Percentiles rank a stretch among this genome's conserved stretches.
Conservation (phyloP, 2,888 invertebrate genomes). For the Eilema depressum region DNA sequence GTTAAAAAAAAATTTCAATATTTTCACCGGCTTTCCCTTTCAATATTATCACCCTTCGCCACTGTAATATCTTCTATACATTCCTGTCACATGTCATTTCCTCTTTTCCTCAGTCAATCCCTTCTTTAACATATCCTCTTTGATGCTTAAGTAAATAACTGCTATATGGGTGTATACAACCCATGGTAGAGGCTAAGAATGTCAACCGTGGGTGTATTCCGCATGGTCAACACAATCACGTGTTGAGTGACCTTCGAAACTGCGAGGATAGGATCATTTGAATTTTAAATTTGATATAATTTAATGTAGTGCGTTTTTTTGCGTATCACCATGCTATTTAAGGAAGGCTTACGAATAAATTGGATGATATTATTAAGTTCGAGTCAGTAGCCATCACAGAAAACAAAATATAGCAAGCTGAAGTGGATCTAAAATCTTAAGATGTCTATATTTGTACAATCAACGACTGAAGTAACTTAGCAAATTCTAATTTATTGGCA, state of each 20-base stretch:
- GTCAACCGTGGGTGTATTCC: conserved; percentile 59
- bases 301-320: conserved; percentile 15
- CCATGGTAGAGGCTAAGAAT: neutral
- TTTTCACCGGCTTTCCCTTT: too few species aligned
- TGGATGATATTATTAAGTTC: neutral
- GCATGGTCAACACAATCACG: conserved; percentile 57
- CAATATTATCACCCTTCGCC: too few species aligned
- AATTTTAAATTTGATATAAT: neutral
- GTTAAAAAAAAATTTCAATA: too few species aligned
- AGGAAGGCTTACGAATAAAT: neutral
- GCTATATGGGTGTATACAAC: neutral
- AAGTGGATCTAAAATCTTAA: neutral
- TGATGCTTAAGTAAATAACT: neutral
- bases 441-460: neutral
- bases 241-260: conserved; percentile 32
- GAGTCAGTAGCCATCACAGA: neutral
- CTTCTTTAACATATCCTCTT: too few species aligned
- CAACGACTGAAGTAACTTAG: neutral
- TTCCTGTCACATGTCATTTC: too few species aligned
- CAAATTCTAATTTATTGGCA: neutral
- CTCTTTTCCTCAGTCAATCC: too few species aligned
- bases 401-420: neutral
- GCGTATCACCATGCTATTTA: conserved; percentile 11
- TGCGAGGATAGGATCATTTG: conserved; percentile 29
- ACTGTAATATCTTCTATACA: too few species aligned